phyloP scores from a whole-genome alignment of 2,888 invertebrate genomes.

The Diaprepes abbreviatus region DNA sequence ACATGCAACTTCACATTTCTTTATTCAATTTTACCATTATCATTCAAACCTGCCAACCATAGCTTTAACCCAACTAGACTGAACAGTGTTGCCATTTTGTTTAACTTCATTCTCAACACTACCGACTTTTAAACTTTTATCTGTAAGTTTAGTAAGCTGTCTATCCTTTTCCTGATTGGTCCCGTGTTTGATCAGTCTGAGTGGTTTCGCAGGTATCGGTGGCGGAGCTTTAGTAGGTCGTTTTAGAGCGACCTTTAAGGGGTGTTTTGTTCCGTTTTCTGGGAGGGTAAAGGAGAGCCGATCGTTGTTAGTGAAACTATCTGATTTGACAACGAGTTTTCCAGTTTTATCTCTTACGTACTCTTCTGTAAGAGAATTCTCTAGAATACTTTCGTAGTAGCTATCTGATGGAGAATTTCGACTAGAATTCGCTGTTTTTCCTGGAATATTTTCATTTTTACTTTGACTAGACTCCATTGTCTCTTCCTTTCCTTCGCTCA shows the following conservation, averaged over 20 bases:
- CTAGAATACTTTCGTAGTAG: conserved; percentile 65
- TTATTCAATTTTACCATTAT: conserved; percentile 42
- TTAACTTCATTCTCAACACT: background rate
- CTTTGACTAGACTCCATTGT: conserved; percentile 48
- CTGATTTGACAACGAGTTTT: conserved; percentile 58
- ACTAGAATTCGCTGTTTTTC: conserved; percentile 58
- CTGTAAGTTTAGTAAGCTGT: background rate
- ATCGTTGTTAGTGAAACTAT: conserved; percentile 58
- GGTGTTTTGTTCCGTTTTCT: conserved; percentile 23
- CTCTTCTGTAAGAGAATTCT: conserved; percentile 63
- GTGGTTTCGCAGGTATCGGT: conserved; percentile 76
- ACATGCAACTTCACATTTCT: conserved; percentile 2
- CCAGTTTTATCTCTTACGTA: conserved; percentile 59
- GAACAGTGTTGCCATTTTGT: conserved; percentile 59
- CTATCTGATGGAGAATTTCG: conserved; percentile 56
- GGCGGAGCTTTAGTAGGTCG: conserved; percentile 72
- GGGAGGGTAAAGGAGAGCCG: background rate
- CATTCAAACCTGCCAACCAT: conserved; percentile 81
- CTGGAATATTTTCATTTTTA: conserved; percentile 58
- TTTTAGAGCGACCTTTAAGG: conserved; percentile 52
- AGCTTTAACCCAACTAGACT: conserved; percentile 78
- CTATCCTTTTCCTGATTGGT: conserved; percentile 25
- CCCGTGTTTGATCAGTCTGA: conserved; percentile 52
- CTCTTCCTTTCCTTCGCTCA: conserved; percentile 38
- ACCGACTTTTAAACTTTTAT: background rate